Conservation (phyloP, 2,888 invertebrate species). For the Halocaridina rubra region DNA sequence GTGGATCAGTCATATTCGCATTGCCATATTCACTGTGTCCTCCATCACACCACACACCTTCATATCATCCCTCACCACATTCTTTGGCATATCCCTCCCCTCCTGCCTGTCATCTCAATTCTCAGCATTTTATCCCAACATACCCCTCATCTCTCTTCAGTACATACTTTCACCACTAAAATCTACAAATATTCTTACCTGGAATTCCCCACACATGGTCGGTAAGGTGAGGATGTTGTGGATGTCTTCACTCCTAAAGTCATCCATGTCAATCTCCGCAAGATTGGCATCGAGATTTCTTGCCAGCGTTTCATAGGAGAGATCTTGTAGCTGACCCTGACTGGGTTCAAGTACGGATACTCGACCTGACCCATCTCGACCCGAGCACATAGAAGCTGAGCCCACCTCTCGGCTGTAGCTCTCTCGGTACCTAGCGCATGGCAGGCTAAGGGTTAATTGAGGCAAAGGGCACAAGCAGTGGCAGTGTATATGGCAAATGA, state of each 20-base stretch:
- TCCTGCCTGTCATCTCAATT: no score
- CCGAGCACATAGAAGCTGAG: constrained; percentile 26
- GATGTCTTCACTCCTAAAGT: constrained; percentile 91
- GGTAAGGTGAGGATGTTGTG: constrained; percentile 77
- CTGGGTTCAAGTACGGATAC: constrained; percentile 59
- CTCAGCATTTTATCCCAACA: no score
- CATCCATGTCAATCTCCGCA: constrained; percentile 95
- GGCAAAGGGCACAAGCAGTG: constrained; percentile 3
- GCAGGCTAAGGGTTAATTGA: constrained; percentile 43
- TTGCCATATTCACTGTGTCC: no score
- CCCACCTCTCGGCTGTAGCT: constrained; percentile 62
- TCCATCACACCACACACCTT: no score
- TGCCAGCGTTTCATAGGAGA: constrained; percentile 85
- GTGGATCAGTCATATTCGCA: no score
- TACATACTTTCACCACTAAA: no score
- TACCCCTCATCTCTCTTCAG: no score
- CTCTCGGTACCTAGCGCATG: constrained; percentile 63
- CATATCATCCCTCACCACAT: no score
- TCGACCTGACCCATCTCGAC: constrained; percentile 56
- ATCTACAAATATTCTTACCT: no score
- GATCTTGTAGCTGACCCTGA: constrained; percentile 56
- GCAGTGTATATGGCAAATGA: neutral
- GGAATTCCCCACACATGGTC: constrained; percentile 64
- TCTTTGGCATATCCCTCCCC: no score
- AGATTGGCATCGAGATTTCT: constrained; percentile 91